Evolutionary conservation across 2,113 vertebrate species (phyloP), one percentile per base, ranked within the genome.

Genomic region (Polypterus senegalus): DNA sequence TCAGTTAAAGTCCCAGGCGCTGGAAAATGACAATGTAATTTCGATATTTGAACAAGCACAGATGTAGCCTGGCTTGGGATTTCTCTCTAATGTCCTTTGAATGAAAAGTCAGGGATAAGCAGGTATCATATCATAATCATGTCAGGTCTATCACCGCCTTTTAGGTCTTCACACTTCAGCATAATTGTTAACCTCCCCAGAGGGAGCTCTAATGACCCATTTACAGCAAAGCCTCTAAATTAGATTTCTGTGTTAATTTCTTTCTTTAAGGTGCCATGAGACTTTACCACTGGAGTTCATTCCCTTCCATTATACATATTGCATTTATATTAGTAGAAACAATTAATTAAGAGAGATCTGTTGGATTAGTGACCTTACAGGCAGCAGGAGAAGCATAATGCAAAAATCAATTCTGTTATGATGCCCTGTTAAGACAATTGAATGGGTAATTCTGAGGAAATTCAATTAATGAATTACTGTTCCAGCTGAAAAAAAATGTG

Each of bases 141-240:
- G 59, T 74, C 68, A 67, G 70, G 71, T 76, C 78, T 75, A 54
- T 73, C 73, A 76, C 70, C 70, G 65, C 63, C 65, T 67, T 70
- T 67, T 68, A 75, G 69, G 60, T 64, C 75, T 74, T 76, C 74
- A 75, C 76, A 77, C 73, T 75, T 75, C 63, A 65, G 43, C 47
- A 70, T 73, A 74, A 73, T 78, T 61, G 71, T 70, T 69, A 74
- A 65, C 72, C 65, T 76, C 79, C 73, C 77, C 0, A 6, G 69
- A 77, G 63, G 44, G 52, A 54, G 58, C 64, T 63, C 69, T 73
- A 66, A 75, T 82, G 77, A 81, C 74, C 73, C 74, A 75, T 76
- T 83, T 78, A 77, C 77, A 75, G 68, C 65, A 58, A 76, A 73
- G 58, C 70, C 74, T 78, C 81, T 74, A 81, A 77, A 77, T 72